Evolutionary conservation across 2,797 vertebrate species (phyloP).

Genomic region (Lophotriccus pileatus): DNA sequence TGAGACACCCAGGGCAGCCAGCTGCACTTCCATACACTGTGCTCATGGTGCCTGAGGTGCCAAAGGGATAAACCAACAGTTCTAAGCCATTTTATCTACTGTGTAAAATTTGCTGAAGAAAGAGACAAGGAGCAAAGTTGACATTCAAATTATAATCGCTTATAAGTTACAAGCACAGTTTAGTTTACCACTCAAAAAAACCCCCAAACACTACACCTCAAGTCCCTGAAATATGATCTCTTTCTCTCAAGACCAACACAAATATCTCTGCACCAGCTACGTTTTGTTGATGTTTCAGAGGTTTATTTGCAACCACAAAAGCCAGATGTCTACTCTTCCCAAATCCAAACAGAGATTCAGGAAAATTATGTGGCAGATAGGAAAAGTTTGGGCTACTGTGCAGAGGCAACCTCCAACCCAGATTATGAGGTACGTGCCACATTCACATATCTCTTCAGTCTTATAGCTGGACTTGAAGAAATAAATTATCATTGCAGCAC

Average conservation of each 20-base stretch:
- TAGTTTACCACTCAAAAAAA: not conserved
- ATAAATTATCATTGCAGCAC: not conserved
- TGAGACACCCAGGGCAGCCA: not conserved
- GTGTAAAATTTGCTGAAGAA: not conserved
- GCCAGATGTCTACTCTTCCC: not conserved
- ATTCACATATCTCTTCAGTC: not conserved
- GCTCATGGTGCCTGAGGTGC: not conserved
- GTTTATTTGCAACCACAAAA: not conserved
- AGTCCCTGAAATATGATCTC: not conserved
- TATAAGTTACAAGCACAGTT: not conserved
- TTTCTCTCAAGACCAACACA: not conserved
- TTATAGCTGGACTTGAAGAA: not conserved
- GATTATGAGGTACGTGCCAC: not conserved
- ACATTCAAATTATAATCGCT: not conserved
- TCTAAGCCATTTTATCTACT: not conserved
- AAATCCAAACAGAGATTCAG: not conserved
- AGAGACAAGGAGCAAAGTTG: not conserved
- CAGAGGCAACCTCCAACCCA: not conserved
- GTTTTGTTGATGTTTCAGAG: not conserved
- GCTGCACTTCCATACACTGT: not conserved
- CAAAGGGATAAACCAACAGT: not conserved
- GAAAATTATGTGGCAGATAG: not conserved
- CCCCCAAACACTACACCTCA: fast-evolving
- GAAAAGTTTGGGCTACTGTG: not conserved
- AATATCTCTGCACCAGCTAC: not conserved